Percentiles rank a stretch among this genome's conserved stretches.
Evolutionary conservation across 2,888 invertebrate genomes (phyloP).

Genomic region (Gasteruption jaculator): DNA sequence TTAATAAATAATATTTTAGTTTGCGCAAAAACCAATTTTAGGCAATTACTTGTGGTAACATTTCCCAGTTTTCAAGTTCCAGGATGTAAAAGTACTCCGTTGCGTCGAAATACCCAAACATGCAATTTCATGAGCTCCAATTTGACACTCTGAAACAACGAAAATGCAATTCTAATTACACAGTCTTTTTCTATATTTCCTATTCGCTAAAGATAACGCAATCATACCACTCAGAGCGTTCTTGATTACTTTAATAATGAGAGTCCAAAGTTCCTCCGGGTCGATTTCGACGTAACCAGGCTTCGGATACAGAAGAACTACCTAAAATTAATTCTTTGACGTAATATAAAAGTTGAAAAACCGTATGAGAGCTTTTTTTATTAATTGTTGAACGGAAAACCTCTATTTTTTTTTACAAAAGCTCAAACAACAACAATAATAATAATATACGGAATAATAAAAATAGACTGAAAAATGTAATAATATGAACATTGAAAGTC

Average conservation of each 20-base stretch:
- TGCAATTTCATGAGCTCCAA: conserved; percentile 64
- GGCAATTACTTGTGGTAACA: conserved; percentile 65
- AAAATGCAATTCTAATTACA: background rate
- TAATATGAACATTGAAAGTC: too few relatives aligned
- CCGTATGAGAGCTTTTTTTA: too few relatives aligned
- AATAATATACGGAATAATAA: background rate
- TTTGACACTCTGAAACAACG: conserved; percentile 61
- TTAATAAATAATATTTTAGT: too few relatives aligned
- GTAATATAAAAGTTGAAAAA: too few relatives aligned
- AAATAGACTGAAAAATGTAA: too few relatives aligned
- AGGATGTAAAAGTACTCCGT: conserved; percentile 77
- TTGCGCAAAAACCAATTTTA: too few relatives aligned
- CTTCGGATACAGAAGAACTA: conserved; percentile 71
- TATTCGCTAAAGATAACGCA: too few relatives aligned
- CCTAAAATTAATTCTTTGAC: too few relatives aligned
- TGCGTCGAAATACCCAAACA: conserved; percentile 83
- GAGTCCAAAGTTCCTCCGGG: conserved; percentile 74
- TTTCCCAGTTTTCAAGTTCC: conserved; percentile 72
- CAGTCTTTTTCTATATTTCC: too few relatives aligned
- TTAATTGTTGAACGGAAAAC: too few relatives aligned
- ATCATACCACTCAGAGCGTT: conserved; percentile 64
- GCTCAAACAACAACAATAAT: background rate
- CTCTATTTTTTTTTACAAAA: background rate
- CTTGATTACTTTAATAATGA: conserved; percentile 65
- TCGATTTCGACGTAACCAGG: conserved; percentile 85